Evolutionary conservation across 2,113 vertebrate genomes (phyloP).

Genomic region (Todiramphus saurophagus): DNA sequence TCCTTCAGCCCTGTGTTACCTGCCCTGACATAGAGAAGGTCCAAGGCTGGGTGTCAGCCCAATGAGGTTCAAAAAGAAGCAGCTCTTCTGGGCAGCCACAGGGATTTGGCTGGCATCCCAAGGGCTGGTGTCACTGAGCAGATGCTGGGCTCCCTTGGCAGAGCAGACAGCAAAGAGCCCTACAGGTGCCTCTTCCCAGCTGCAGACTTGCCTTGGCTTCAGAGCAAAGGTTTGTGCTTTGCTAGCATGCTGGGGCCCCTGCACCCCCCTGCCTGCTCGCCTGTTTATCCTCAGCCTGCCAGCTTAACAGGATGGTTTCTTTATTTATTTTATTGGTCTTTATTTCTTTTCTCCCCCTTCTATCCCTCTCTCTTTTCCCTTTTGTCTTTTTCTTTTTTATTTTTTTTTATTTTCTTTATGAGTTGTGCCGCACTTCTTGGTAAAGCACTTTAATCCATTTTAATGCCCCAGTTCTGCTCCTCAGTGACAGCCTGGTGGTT

Average conservation of each 20-base stretch:
- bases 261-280: not conserved
- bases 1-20: not conserved
- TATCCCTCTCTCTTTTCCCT: not conserved
- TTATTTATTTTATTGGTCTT: slow-evolving; percentile 40
- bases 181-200: not conserved
- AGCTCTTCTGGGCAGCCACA: rapidly evolving
- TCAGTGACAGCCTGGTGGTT: slow-evolving; percentile 80
- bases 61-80: rapidly evolving
- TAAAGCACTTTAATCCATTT: slow-evolving; percentile 87
- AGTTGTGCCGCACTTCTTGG: slow-evolving; percentile 79
- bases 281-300: slow-evolving; percentile 54
- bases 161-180: not conserved
- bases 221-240: rapidly evolving
- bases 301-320: slow-evolving; percentile 63
- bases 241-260: not conserved
- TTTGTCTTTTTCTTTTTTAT: not conserved
- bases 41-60: not conserved
- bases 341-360: not conserved
- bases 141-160: not conserved
- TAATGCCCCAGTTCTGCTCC: slow-evolving; percentile 79
- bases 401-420: slow-evolving; percentile 34
- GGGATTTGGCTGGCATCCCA: not conserved
- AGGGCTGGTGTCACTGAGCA: not conserved
- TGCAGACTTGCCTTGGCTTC: not conserved
- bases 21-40: rapidly evolving